Conservation (phyloP, 2,797 vertebrate genomes). For the Florisuga fusca region DNA sequence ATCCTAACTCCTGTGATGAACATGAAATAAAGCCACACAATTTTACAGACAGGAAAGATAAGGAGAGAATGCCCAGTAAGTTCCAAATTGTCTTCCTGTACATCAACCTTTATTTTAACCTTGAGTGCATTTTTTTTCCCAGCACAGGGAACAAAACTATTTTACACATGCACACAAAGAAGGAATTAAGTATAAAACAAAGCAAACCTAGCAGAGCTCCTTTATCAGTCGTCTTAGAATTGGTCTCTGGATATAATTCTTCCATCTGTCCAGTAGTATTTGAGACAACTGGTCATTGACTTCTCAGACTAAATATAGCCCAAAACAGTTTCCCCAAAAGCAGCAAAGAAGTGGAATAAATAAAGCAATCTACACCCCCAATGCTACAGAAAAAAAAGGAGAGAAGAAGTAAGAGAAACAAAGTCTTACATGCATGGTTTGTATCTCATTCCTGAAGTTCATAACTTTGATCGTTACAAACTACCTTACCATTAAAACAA, state of each 20-base stretch:
- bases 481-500: background rate
- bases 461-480: background rate
- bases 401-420: background rate
- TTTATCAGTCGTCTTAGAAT: background rate
- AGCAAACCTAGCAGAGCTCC: background rate
- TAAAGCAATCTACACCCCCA: background rate
- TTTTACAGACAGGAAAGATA: background rate
- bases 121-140: background rate
- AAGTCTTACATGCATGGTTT: background rate
- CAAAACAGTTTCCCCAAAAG: background rate
- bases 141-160: background rate
- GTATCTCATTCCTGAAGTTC: background rate
- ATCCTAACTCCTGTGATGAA: background rate
- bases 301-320: background rate
- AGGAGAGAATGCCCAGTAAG: background rate
- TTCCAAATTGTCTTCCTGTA: background rate
- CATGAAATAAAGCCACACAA: background rate
- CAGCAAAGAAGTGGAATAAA: background rate
- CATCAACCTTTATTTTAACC: background rate
- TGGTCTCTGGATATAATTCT: background rate
- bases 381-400: background rate
- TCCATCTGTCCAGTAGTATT: background rate
- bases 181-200: background rate
- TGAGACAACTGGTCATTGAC: background rate
- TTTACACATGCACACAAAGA: background rate